Percentiles rank a stretch among this genome's conserved stretches.
phyloP scores from a whole-genome alignment of 2,113 vertebrate species.

The Progne subis region DNA sequence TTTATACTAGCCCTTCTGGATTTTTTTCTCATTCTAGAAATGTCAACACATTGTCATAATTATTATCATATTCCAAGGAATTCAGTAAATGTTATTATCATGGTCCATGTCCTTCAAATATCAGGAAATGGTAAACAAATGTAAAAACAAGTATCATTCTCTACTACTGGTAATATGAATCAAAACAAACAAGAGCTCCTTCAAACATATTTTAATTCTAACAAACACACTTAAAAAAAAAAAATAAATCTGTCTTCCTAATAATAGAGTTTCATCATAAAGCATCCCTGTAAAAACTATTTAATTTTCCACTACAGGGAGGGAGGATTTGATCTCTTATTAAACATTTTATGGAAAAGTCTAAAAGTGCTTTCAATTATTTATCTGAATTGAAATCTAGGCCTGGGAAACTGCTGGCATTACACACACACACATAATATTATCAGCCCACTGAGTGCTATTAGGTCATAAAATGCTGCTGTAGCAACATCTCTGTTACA shows the following conservation, averaged over 20 bases:
- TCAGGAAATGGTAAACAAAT: not conserved
- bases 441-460: slow-evolving; percentile 76
- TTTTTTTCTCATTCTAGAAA: not conserved
- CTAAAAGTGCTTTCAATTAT: slow-evolving; percentile 80
- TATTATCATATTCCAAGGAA: not conserved
- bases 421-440: slow-evolving; percentile 68
- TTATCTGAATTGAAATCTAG: slow-evolving; percentile 76
- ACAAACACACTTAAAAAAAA: not conserved
- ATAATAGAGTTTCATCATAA: slow-evolving; percentile 62
- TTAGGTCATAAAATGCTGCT: slow-evolving; percentile 76
- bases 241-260: not conserved
- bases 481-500: slow-evolving; percentile 75
- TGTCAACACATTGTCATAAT: not conserved
- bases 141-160: not conserved
- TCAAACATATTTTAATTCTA: slow-evolving; percentile 51
- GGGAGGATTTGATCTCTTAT: slow-evolving; percentile 76
- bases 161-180: not conserved
- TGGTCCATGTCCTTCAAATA: not conserved
- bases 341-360: slow-evolving; percentile 80
- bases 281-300: slow-evolving; percentile 73
- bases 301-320: slow-evolving; percentile 75
- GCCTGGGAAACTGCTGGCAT: slow-evolving; percentile 71
- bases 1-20: not conserved
- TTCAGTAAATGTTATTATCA: not conserved
- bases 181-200: slow-evolving; percentile 5